Conservation (phyloP, 2,888 invertebrate genomes). For the Helleia helle region DNA sequence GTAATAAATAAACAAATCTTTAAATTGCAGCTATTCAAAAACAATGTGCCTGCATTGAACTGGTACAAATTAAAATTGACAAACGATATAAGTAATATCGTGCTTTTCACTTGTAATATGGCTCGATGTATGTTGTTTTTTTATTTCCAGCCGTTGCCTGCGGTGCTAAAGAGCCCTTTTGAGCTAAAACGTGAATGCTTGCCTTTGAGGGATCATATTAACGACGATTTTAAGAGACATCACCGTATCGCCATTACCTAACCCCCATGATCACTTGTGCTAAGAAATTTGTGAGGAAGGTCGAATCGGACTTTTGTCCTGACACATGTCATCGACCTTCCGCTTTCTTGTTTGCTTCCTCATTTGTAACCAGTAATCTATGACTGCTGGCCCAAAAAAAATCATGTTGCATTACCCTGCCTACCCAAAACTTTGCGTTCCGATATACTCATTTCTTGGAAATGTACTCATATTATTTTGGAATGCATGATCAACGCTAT, state of each 20-base stretch:
- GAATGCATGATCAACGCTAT: conserved; percentile 60
- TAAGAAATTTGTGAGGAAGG: conserved; percentile 48
- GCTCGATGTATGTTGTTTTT: conserved; percentile 73
- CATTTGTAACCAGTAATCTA: conserved; percentile 56
- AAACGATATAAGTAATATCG: conserved; percentile 38
- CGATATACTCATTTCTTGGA: conserved; percentile 67
- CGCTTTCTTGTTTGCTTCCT: conserved; percentile 63
- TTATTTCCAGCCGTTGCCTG: conserved; percentile 75
- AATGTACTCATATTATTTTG: conserved; percentile 44
- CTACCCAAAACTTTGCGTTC: conserved; percentile 23
- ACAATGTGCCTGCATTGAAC: background rate
- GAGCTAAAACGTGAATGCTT: conserved; percentile 75
- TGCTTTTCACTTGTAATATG: conserved; percentile 66
- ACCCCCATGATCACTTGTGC: conserved; percentile 68
- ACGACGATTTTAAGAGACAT: conserved; percentile 68
- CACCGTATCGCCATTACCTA: conserved; percentile 66
- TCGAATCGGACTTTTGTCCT: conserved; percentile 29
- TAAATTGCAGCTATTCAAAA: background rate
- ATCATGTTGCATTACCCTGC: conserved; percentile 23
- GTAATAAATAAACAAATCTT: background rate
- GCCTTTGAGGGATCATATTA: conserved; percentile 74
- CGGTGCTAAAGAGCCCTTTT: conserved; percentile 73
- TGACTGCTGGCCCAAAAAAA: conserved; percentile 52
- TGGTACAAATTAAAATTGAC: conserved; percentile 29
- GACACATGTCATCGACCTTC: conserved; percentile 34